Base-by-base conservation (phyloP, 2,797 vertebrate genomes). In the Sebastes trivittatus region DNA sequence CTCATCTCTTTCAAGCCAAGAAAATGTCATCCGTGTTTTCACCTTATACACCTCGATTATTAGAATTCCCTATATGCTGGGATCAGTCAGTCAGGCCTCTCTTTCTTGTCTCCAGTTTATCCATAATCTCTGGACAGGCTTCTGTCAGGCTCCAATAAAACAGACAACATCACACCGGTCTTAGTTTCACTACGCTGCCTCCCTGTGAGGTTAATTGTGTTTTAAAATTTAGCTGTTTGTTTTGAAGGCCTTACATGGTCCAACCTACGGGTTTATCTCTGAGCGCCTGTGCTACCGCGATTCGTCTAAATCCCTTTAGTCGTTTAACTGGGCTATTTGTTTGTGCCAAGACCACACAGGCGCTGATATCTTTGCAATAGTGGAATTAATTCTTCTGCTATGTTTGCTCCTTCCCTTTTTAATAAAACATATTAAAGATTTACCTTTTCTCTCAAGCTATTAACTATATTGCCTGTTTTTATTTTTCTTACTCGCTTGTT, bases 121-220 rank as follows among this genome's bases (percentile, higher is more conserved):
- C 83, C 29, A 11, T 84, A 84, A 87, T 92, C 89, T 87, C 69
- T 55, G 68, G 80, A 66, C 63, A 22, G 80, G 64, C 74, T 76
- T 79, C 76, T 79, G 83, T 76, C 67, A 79, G 64, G 80, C 80
- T 69, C 68, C 77, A 85, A 34, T 85, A 80, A 83, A 77, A 78
- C 76, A 79, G 64, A 85, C 64, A 78, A 23, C 72, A 82, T 69
- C 75, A 81, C 73, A 38, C 81, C 22, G 25, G 85, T 80, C 82
- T 88, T 87, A 80, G 86, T 86, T 88, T 81, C 81, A 83, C 74
- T 61, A 75, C 52, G 2, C 74, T 72, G 70, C 72, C 73, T 89
- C 90, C 78, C 83, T 77, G 73, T 80, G 88, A 86, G 81, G 85
- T 89, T 88, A 89, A 88, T 91, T 92, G 81, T 81, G 83, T 89